Evolutionary conservation across 2,888 invertebrate species (phyloP).

Genomic region (Lissocephala sabroskyi): DNA sequence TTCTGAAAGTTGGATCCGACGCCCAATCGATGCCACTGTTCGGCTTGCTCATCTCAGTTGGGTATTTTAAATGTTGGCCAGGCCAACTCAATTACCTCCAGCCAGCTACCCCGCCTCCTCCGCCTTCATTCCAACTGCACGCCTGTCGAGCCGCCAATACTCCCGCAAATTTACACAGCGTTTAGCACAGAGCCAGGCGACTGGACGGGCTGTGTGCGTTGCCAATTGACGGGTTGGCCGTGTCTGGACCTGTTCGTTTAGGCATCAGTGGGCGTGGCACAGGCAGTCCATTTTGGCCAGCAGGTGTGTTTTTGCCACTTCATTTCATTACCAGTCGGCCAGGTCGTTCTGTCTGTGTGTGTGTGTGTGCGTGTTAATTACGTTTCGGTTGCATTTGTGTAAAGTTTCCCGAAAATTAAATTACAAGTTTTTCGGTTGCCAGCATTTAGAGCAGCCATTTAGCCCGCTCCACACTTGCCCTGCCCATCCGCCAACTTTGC

Average conservation of each 20-base stretch:
- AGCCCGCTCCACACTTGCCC: conserved; percentile 36
- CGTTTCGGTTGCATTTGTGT: conserved; percentile 55
- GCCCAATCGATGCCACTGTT: no score
- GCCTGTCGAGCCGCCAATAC: not conserved
- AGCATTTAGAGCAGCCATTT: conserved; percentile 41
- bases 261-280: conserved; percentile 13
- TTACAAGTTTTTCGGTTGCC: conserved; percentile 50
- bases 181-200: conserved; percentile 8
- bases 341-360: conserved; percentile 1
- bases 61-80: conserved; percentile 59
- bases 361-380: conserved; percentile 48
- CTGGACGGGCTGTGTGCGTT: conserved; percentile 6
- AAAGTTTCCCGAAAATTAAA: conserved; percentile 52
- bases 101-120: conserved; percentile 5
- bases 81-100: conserved; percentile 58
- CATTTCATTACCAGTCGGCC: conserved; percentile 20
- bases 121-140: not conserved
- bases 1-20: no score
- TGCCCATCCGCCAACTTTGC: conserved; percentile 2
- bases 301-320: conserved; percentile 47
- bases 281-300: conserved; percentile 5
- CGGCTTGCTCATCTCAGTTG: no score
- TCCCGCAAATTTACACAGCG: conserved; percentile 23
- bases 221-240: conserved; percentile 48
- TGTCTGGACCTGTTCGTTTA: not conserved